Percentiles rank a stretch among this genome's conserved stretches.
These are phyloP conservation scores for Petrophora chlorosata DNA, from an alignment of 2,888 invertebrate genomes.

Conservation along the genomic window DNA sequence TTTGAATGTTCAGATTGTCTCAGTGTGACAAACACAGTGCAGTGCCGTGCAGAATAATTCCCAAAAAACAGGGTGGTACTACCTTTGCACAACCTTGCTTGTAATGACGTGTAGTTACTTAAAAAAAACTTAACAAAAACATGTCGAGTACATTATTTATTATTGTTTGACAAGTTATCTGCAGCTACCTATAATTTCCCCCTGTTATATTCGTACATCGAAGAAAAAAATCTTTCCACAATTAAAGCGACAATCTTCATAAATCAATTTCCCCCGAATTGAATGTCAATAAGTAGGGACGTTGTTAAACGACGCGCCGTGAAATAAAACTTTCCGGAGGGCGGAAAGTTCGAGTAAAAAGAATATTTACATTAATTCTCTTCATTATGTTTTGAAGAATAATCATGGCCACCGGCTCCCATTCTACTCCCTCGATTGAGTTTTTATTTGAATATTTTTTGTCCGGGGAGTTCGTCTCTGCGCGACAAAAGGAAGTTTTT, in stretches of 20 bases:
- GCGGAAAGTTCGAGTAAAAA: slow-evolving; percentile 79
- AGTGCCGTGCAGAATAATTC: too few species aligned
- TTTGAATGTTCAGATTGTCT: too few species aligned
- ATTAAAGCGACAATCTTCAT: slow-evolving; percentile 83
- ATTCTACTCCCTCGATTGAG: slow-evolving; percentile 79
- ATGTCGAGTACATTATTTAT: too few species aligned
- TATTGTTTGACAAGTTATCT: slow-evolving; percentile 21
- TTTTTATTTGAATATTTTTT: slow-evolving; percentile 84
- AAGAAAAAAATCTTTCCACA: slow-evolving; percentile 69
- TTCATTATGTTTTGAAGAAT: slow-evolving; percentile 85
- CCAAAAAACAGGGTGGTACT: too few species aligned
- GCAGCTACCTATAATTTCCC: slow-evolving; percentile 6
- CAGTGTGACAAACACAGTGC: too few species aligned
- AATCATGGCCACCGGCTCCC: slow-evolving; percentile 80
- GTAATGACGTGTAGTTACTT: too few species aligned
- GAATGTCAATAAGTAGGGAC: slow-evolving; percentile 84
- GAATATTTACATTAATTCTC: slow-evolving; percentile 85
- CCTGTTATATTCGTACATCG: slow-evolving; percentile 24
- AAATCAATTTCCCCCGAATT: slow-evolving; percentile 84
- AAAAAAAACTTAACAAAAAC: too few species aligned
- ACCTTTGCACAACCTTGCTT: too few species aligned
- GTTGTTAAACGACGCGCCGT: slow-evolving; percentile 81
- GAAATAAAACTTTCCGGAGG: slow-evolving; percentile 84
- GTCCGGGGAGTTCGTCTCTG: slow-evolving; percentile 75
- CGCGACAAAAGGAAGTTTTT: slow-evolving; percentile 84